Evolutionary conservation across 2,113 vertebrate genomes (phyloP), one percentile per base, ranked within the genome.

Genomic region (Protobothrops mucrosquamatus): DNA sequence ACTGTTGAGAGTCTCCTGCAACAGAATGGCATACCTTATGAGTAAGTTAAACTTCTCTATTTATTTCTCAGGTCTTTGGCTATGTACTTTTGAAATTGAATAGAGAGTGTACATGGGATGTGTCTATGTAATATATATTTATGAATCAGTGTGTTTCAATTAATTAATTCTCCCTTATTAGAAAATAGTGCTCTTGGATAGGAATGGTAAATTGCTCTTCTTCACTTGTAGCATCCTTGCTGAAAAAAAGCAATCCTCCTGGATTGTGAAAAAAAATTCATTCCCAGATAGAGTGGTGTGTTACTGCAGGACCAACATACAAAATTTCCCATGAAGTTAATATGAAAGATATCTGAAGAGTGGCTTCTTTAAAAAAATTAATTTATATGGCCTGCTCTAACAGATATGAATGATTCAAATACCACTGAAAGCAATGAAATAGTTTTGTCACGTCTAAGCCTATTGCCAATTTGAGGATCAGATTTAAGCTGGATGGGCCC

Each of bases 1-100:
- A 94, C 97, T 92, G 94, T 98, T 74, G 91, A 91, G 94, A 94
- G 96, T 95, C 93, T 94, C 85, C 89, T 98, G 95, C 95, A 98
- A 24, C 95, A 97, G 96, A 98, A 97, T 15, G 85, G n/a, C 94
- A 93, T 18, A 88, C 92, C 93, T 85, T 6, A 94, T 4, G 90
- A 91, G 29, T 56, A 92, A 34, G 51, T 93, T 90, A 94, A 91
- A 74, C 0, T 0, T 55, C 59, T 22, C 2, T 81, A 92, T 61
- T 93, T 56, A 92, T 74, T 93, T 56, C n/a, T 85, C 39, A 43
- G 22, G 1, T 15, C 34, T 56, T 2, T 51, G 56, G 22, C 54
- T 59, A 89, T 48, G 14, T 46, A 69, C 2, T 24, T 23, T 57
- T 85, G 46, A 86, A 86, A 91, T 20, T 91, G 24, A 59, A 26